Percentiles rank a stretch among this genome's conserved stretches.
Conservation (phyloP, 1,140 invertebrate genomes). For the Matsumurasca onukii region DNA sequence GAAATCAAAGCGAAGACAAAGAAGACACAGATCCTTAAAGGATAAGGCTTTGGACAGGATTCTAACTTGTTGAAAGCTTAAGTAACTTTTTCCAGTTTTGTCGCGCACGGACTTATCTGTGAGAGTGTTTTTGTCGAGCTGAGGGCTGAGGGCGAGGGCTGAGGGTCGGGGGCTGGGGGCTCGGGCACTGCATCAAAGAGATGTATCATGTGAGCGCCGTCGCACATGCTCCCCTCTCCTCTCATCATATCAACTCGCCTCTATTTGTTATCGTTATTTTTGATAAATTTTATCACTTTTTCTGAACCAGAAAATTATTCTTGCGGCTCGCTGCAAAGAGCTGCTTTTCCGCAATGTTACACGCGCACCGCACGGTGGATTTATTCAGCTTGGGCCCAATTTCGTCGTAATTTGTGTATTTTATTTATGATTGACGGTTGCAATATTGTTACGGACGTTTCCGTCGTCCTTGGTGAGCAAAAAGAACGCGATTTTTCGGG, state of each 20-base stretch:
- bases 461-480: too few relatives aligned
- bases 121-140: background rate
- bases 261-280: conserved; percentile 25
- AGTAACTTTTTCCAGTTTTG: too few relatives aligned
- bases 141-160: background rate
- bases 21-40: background rate
- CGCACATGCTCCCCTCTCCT: conserved; percentile 17
- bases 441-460: too few relatives aligned
- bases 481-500: too few relatives aligned
- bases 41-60: background rate
- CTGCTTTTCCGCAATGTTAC: too few relatives aligned
- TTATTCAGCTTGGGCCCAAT: too few relatives aligned
- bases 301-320: background rate
- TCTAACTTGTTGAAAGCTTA: background rate
- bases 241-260: conserved; percentile 3
- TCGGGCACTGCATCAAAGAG: background rate
- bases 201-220: background rate
- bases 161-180: background rate
- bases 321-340: too few relatives aligned
- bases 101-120: background rate
- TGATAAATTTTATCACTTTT: conserved; percentile 16
- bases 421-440: too few relatives aligned
- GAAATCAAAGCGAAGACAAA: too few relatives aligned
- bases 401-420: too few relatives aligned
- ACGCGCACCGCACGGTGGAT: too few relatives aligned